Evolutionary conservation across 2,888 invertebrate genomes (phyloP), one percentile per base, ranked within the genome.

Genomic region (Ormyrus nitidulus): DNA sequence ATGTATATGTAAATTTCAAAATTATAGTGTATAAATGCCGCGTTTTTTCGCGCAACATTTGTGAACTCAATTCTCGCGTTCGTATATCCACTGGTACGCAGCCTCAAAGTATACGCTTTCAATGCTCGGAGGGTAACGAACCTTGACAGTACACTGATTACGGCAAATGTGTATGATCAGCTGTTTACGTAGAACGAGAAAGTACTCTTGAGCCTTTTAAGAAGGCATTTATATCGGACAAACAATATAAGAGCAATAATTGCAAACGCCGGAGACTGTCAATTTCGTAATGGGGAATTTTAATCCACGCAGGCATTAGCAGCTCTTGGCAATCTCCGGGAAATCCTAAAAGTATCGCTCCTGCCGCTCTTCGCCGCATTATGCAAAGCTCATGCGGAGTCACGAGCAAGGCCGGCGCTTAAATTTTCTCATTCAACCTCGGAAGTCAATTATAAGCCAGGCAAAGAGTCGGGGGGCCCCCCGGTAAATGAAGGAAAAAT

Each of bases 141-240:
- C 34, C 74, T 66, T 75, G 74, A 58, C 66, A 74, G 74, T 61
- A 56, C 34, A 59, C 56, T 56, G 64, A 61, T 64, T 72, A 72
- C 54, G 53, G 19, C 19, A 46, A 73, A 64, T 54, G 66, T 13
- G 34, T 65, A 49, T 59, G 58, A 66, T 74, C 56, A 74, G 74
- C 49, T 34, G 64, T 49, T 65, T 65, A 61, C 65, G 34, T 13
- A 48, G 6, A 65, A 11, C 44, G 13, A 49, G 53, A 72, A 61
- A 61, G 59, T 51, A 51, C 10, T 34, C 46, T 62, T 4, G 44
- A 34, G 6, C 9, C 34, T 62, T 62, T 34, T 34, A 34, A 34
- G 3, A 34, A 34, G 34, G 34, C 34, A 34, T 4, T 34, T 34
- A 34, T 34, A 34, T 34, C 34, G 34, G 34, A 34, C 34, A 4